Conservation (phyloP, 2,888 invertebrate genomes). For the Limnephilus marmoratus region DNA sequence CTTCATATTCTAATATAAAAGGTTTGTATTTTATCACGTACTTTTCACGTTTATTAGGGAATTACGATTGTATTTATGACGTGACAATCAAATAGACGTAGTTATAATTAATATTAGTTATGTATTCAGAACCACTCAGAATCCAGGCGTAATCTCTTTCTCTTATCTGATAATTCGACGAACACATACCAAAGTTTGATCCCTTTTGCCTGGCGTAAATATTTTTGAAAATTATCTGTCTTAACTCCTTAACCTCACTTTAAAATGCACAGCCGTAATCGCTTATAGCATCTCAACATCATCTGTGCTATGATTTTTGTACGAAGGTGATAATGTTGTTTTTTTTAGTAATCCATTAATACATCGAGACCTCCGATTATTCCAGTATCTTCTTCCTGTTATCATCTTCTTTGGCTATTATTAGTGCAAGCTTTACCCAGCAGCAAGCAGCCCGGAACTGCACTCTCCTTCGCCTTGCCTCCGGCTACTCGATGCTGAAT, state of each 20-base stretch:
- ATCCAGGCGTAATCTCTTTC: neutral
- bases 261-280: neutral
- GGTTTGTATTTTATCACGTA: no score
- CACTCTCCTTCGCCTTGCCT: no score
- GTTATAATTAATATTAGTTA: neutral
- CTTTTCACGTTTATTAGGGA: neutral
- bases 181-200: no score
- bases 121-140: neutral
- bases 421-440: no score
- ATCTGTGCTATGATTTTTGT: neutral
- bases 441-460: no score
- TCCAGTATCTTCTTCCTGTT: no score
- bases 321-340: neutral
- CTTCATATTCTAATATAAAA: no score
- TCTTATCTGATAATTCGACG: neutral
- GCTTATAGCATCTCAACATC: no score
- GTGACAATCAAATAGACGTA: neutral
- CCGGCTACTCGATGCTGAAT: no score
- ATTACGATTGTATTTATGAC: neutral
- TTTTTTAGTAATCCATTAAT: neutral
- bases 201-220: neutral
- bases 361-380: no score
- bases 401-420: no score
- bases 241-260: neutral
- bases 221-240: no score